Percentiles rank a stretch among this genome's conserved stretches.
Evolutionary conservation across 2,888 invertebrate species (phyloP).

Genomic region (Leistus spinibarbis): DNA sequence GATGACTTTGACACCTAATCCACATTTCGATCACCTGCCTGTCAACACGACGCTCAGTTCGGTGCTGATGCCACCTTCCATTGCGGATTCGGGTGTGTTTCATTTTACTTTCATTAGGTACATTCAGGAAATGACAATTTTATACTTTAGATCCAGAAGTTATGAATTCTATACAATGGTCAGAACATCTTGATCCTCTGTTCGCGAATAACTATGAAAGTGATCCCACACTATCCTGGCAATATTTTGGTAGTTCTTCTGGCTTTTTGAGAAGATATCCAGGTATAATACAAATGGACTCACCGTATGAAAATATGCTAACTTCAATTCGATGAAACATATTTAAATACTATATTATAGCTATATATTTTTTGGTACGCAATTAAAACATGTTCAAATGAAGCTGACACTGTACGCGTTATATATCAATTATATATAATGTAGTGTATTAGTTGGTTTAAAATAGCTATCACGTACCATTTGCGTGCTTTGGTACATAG

Average conservation of each 20-base stretch:
- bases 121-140: neutral
- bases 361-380: no score
- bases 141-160: conserved; percentile 74
- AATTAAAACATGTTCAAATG: no score
- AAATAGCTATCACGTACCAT: no score
- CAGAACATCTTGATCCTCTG: conserved; percentile 85
- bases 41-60: conserved; percentile 86
- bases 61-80: conserved; percentile 84
- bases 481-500: no score
- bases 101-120: neutral
- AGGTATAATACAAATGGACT: conserved; percentile 61
- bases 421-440: no score
- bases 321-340: no score
- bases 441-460: no score
- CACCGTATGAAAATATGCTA: neutral
- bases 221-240: conserved; percentile 95
- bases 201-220: conserved; percentile 90
- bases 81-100: conserved; percentile 69
- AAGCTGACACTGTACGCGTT: no score
- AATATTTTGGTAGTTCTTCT: conserved; percentile 95
- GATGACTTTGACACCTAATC: conserved; percentile 74
- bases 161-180: conserved; percentile 92
- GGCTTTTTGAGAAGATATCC: conserved; percentile 96
- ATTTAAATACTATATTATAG: no score
- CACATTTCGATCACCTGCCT: conserved; percentile 85